Evolutionary conservation across 2,888 invertebrate species (phyloP).

Genomic region (Palloptera scutellata): DNA sequence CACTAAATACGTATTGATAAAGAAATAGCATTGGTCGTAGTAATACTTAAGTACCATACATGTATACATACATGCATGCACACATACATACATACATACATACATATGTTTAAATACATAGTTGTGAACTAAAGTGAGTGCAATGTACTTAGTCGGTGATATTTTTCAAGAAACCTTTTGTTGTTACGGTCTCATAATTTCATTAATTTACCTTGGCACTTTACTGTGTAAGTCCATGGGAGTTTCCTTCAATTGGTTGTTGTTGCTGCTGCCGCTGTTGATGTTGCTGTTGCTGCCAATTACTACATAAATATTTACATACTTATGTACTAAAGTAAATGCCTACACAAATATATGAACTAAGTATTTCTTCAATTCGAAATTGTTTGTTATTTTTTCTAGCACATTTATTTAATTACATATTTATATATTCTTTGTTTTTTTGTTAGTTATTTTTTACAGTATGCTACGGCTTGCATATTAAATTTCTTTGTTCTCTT

Average conservation of each 20-base stretch:
- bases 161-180: background rate
- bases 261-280: no score
- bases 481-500: background rate
- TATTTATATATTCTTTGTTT: slow-evolving; percentile 3
- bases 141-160: background rate
- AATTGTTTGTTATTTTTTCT: background rate
- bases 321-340: no score
- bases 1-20: no score
- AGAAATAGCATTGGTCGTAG: no score
- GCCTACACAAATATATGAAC: no score
- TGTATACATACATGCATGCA: background rate
- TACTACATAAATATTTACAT: no score
- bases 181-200: background rate
- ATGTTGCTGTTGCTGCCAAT: no score
- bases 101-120: background rate
- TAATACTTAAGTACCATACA: no score
- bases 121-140: background rate
- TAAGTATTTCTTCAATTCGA: no score
- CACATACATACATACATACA: slow-evolving; percentile 5
- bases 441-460: background rate
- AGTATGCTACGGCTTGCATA: slow-evolving; percentile 14
- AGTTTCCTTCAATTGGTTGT: slow-evolving; percentile 9
- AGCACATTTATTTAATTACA: background rate
- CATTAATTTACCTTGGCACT: background rate
- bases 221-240: slow-evolving; percentile 5